A percentile compares a stretch with the other conserved stretches of the same genome.
These are phyloP conservation scores for Halictus ligatus DNA, from an alignment of 2,888 invertebrate genomes.

Conservation along the genomic window DNA sequence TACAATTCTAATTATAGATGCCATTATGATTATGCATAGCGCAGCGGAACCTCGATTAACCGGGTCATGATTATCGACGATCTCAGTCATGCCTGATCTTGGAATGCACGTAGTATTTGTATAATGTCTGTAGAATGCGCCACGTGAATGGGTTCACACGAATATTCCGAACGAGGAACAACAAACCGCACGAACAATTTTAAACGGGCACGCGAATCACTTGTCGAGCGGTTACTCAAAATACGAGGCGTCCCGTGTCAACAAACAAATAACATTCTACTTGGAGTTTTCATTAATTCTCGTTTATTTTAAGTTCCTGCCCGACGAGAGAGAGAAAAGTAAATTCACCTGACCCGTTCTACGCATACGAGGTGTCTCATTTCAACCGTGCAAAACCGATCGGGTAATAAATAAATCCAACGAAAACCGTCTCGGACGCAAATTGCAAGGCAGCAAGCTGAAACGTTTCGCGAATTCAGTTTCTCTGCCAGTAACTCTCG, in stretches of 20 bases:
- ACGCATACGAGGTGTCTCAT: not conserved
- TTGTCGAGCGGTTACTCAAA: not conserved
- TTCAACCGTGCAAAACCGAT: not conserved
- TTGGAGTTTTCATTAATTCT: too few species aligned
- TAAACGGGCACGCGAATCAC: not conserved
- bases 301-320: too few species aligned
- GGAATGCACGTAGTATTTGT: not conserved
- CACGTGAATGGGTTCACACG: not conserved
- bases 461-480: not conserved
- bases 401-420: not conserved
- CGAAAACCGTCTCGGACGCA: not conserved
- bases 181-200: not conserved
- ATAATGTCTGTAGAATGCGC: not conserved
- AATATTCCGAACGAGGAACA: not conserved
- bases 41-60: not conserved
- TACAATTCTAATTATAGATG: not conserved
- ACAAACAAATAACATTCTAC: too few species aligned
- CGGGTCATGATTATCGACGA: conserved; percentile 1
- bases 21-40: not conserved
- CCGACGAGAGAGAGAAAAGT: too few species aligned
- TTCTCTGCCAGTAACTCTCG: not conserved
- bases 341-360: too few species aligned
- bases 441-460: not conserved
- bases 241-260: too few species aligned
- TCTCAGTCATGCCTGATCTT: not conserved